Evolutionary conservation across 2,113 vertebrate species (phyloP), one percentile per base, ranked within the genome.

Genomic region (Psophia crepitans): DNA sequence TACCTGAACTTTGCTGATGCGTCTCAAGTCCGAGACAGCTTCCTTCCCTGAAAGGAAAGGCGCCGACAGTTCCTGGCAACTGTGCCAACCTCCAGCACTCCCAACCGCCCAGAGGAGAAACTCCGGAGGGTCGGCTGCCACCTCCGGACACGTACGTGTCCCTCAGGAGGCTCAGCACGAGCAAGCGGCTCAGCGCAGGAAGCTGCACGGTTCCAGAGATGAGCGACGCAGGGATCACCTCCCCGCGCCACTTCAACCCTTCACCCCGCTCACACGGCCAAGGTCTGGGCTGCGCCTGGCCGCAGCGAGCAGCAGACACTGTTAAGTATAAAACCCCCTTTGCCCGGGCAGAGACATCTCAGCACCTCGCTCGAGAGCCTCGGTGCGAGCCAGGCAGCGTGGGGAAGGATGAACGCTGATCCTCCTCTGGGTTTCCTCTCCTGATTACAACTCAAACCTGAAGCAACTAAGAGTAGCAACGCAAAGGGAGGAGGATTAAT

Each of bases 41-140:
- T 97, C 94, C 97, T 96, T 97, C 97, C 93, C 96, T 48, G 65
- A 76, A 85, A 86, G 95, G 92, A 95, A 89, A 87, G 95, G 94
- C 81, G 77, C 49, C 12, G 43, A 43, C 80, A 53, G 91, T 91
- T 94, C 89, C 96, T 14, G 4, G 75, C 87, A 78, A 78, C 74
- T 58, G 81, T 96, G 94, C 95, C 97, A 97, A 89, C 93, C 91
- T 94, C 78, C 74, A 92, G 14, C 69, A 11, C 48, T 78, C 90
- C 61, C 90, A 77, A 0, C 5, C 2, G 14, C 93, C 65, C 70
- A 14, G 26, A 68, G 44, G 54, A 93, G 63, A 80, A 35, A 8
- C 43, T 49, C 70, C 16, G 22, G 75, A 94, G 84, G 66, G 84
- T 64, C 56, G 2, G 89, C 68, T 95, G 87, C 94, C 95, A 77